Base-by-base conservation (phyloP, 2,888 invertebrate species). In the Oscheius onirici region DNA sequence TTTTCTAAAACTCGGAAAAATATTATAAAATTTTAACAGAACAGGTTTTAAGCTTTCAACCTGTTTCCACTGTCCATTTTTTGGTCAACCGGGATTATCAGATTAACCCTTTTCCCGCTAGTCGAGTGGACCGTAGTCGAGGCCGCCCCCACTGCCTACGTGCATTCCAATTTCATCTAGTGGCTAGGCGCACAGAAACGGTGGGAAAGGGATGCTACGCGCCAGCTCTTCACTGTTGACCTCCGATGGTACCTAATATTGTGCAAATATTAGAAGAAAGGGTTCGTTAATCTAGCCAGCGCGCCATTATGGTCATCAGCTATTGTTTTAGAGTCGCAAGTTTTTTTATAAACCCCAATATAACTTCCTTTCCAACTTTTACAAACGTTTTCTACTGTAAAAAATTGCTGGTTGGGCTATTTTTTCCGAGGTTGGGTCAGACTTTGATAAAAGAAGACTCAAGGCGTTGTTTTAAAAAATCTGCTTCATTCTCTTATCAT, bases 231-330 rank as follows among this genome's bases (percentile, higher is more conserved):
- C 28, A 17, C 24, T 63, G 63, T 63, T 63, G 63, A 63, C 63
- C 63, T 49, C 49, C 63, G 63, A 63, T 63, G 63, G 63, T 63
- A 63, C 63, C 63, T 63, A 63, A 63, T 63, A 63, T 63, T 63
- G 63, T 63, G 63, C 63, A 63, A 63, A 63, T 49, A 63, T 46
- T 63, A 26, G 34, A 34, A 34, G 34, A 34, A 49, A 22, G 58
- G 24, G 24, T 63, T 26, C 49, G 63, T 63, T 63, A 63, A 63
- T 63, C 63, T 63, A 63, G 34, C 5, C 49, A 44, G 63, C 49
- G 26, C 26, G 63, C 34, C 49, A 63, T 63, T 46, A n/a, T 17
- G 49, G 49, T 13, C 17, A 22, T 3, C 41, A 20, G 43, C 58
- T 40, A 58, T 58, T 58, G 58, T 58, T 41, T 41, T 43, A 41